Conservation (phyloP, 2,888 invertebrate genomes). For the Ophioninae sp. region DNA sequence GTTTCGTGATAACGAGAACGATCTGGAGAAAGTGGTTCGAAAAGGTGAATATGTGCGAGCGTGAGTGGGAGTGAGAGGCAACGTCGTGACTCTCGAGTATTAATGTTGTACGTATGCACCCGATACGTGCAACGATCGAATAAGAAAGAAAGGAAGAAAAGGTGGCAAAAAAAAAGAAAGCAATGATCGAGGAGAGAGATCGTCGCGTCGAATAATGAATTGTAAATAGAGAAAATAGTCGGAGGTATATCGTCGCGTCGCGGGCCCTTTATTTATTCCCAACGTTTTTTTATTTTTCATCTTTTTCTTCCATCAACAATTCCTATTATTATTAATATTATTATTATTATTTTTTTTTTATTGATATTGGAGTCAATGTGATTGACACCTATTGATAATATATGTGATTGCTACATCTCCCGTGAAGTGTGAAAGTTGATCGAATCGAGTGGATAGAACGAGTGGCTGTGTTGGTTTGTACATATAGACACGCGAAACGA, state of each 20-base stretch:
- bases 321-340: conserved; percentile 37
- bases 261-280: conserved; percentile 50
- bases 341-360: conserved; percentile 29
- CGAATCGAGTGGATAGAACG: not conserved
- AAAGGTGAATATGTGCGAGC: not conserved
- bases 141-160: conserved; percentile 11
- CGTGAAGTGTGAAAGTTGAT: conserved; percentile 2
- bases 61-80: not conserved
- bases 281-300: conserved; percentile 27
- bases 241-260: conserved; percentile 31
- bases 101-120: conserved; percentile 25
- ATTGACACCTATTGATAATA: conserved; percentile 41
- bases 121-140: not conserved
- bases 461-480: not conserved
- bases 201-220: conserved; percentile 35
- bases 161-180: not conserved
- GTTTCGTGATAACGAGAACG: not conserved
- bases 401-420: not conserved
- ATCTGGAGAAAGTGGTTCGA: not conserved
- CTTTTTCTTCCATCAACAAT: conserved; percentile 51
- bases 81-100: conserved; percentile 52
- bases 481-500: not conserved
- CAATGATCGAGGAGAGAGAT: conserved; percentile 6
- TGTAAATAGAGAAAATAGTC: conserved; percentile 58
- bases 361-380: conserved; percentile 37